phyloP scores from a whole-genome alignment of 1,140 invertebrate species.

The Diploscapter pachys region DNA sequence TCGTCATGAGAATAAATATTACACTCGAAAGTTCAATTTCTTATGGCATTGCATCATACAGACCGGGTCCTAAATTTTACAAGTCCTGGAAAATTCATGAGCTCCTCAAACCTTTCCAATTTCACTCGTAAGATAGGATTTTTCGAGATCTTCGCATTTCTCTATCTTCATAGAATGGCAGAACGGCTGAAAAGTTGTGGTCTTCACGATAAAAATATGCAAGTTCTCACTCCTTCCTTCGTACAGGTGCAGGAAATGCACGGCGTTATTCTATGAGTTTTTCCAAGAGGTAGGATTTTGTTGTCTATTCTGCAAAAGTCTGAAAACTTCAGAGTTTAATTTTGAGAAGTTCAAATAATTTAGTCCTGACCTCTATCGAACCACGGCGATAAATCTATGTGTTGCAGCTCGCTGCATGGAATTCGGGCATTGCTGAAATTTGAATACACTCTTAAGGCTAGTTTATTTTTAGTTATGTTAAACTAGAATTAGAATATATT shows the following conservation, averaged over 20 bases:
- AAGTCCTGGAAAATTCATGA: conserved; percentile 11
- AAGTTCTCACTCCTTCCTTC: conserved; percentile 62
- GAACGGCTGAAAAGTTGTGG: conserved; percentile 46
- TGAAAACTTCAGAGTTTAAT: conserved; percentile 31
- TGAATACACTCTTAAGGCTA: not conserved
- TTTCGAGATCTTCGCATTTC: conserved; percentile 45
- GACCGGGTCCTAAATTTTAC: conserved; percentile 47
- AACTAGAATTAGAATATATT: not conserved
- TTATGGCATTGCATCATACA: conserved; percentile 51
- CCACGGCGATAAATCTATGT: conserved; percentile 50
- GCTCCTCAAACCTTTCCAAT: conserved; percentile 38
- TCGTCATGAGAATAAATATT: too few relatives aligned
- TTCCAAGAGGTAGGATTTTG: conserved; percentile 63
- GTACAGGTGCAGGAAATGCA: conserved; percentile 69
- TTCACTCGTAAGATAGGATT: conserved; percentile 45
- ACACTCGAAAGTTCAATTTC: too few relatives aligned
- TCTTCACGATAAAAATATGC: conserved; percentile 5
- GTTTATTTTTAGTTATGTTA: not conserved
- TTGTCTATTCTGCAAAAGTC: conserved; percentile 57
- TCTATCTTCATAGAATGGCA: conserved; percentile 56
- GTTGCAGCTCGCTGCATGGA: conserved; percentile 45
- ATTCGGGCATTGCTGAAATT: conserved; percentile 52
- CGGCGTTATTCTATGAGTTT: conserved; percentile 64
- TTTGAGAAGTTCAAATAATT: not conserved
- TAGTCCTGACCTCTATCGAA: conserved; percentile 47